These are phyloP conservation scores for Bemisia tabaci DNA, from an alignment of 1,140 invertebrate genomes.

Conservation along the genomic window DNA sequence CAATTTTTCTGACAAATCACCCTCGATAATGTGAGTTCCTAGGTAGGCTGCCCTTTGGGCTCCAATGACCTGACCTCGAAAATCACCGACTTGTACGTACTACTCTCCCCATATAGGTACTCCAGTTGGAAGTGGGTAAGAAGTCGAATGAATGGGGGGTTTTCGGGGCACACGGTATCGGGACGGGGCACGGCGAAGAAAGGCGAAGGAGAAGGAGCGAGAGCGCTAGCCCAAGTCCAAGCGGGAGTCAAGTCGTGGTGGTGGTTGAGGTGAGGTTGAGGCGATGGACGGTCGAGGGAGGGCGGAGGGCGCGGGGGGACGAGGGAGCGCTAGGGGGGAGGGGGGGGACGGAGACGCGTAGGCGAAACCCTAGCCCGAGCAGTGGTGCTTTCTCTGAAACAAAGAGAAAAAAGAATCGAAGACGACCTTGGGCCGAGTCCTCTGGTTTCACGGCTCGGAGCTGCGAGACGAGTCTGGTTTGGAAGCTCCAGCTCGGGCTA, in stretches of 20 bases:
- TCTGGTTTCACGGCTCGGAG: neutral
- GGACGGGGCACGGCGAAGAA: too few relatives aligned
- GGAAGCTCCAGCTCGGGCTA: neutral
- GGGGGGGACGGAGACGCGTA: neutral
- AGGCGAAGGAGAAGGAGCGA: neutral
- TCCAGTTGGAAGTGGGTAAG: too few relatives aligned
- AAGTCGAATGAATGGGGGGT: too few relatives aligned
- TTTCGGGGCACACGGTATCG: too few relatives aligned
- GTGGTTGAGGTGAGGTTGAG: neutral
- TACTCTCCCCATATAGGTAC: too few relatives aligned
- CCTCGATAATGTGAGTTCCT: too few relatives aligned
- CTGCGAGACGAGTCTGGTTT: neutral
- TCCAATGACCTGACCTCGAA: too few relatives aligned
- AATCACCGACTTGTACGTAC: too few relatives aligned
- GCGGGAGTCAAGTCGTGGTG: neutral
- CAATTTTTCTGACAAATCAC: too few relatives aligned
- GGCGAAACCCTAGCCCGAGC: neutral
- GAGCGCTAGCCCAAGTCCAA: too few relatives aligned
- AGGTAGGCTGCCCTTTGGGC: too few relatives aligned
- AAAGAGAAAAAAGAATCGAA: neutral
- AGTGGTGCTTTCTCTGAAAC: neutral
- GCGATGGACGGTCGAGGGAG: neutral
- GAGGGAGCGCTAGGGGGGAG: neutral
- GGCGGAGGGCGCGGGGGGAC: neutral
- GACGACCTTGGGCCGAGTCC: neutral